These are phyloP conservation scores for Columbina picui DNA, from an alignment of 2,113 vertebrate genomes.

Conservation along the genomic window DNA sequence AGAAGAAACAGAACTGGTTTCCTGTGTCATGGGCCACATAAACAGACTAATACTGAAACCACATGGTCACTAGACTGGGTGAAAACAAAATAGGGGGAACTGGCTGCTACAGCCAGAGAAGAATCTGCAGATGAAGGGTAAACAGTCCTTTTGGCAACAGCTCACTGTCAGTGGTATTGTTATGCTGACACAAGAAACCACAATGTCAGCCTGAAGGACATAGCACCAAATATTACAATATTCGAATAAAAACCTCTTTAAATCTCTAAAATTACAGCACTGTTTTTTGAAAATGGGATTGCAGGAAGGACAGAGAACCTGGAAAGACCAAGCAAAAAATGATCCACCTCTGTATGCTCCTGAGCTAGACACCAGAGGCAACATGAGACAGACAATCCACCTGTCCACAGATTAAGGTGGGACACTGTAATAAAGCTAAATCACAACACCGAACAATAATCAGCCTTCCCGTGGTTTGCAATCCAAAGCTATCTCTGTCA, in stretches of 20 bases:
- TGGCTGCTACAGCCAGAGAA: accelerated
- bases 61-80: background rate
- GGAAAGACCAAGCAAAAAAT: background rate
- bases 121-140: background rate
- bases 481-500: background rate
- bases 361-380: background rate
- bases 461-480: background rate
- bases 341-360: background rate
- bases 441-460: background rate
- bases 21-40: background rate
- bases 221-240: background rate
- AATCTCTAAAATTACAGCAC: background rate
- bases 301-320: background rate
- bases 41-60: background rate
- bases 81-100: background rate
- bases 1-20: background rate
- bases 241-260: background rate
- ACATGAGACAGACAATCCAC: background rate
- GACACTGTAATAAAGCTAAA: accelerated
- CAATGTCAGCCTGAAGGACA: background rate
- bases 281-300: background rate
- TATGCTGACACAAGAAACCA: background rate
- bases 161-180: background rate
- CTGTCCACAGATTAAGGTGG: background rate
- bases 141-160: background rate